These are phyloP conservation scores for Meandrusa payeni DNA, from an alignment of 2,888 invertebrate species.

Conservation along the genomic window DNA sequence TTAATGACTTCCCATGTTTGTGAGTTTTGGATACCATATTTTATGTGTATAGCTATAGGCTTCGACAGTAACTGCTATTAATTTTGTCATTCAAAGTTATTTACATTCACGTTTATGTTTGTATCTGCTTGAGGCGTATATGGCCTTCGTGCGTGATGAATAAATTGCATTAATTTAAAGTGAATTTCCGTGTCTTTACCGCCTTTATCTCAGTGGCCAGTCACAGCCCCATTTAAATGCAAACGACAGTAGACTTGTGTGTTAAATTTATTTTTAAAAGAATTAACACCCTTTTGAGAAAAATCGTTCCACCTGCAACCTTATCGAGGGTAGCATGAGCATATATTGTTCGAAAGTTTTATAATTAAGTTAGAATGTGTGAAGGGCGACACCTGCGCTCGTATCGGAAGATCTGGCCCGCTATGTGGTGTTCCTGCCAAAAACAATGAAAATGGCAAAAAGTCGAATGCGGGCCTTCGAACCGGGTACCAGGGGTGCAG, in stretches of 20 bases:
- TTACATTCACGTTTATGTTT: constrained; percentile 38
- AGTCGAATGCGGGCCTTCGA: constrained; percentile 66
- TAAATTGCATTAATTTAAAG: constrained; percentile 38
- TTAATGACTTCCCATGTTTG: constrained; percentile 79
- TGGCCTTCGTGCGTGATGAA: constrained; percentile 37
- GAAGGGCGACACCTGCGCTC: constrained; percentile 72
- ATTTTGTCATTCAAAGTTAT: constrained; percentile 43
- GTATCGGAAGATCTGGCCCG: constrained; percentile 68
- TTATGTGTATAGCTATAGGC: constrained; percentile 56
- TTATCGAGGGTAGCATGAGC: constrained; percentile 44
- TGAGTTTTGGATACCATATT: constrained; percentile 62
- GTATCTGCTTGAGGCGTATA: constrained; percentile 36
- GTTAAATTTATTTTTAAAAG: constrained; percentile 38
- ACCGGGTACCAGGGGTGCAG: constrained; percentile 52
- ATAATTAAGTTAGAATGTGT: constrained; percentile 74
- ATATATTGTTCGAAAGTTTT: constrained; percentile 60
- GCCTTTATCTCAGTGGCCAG: constrained; percentile 40
- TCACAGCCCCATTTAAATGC: constrained; percentile 39
- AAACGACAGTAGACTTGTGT: constrained; percentile 31
- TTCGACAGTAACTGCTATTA: constrained; percentile 53
- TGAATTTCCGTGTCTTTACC: constrained; percentile 35
- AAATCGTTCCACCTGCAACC: constrained; percentile 62
- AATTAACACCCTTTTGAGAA: constrained; percentile 49
- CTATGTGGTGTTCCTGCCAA: constrained; percentile 69
- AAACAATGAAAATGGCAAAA: constrained; percentile 78